Conservation (phyloP, 1,140 invertebrate species). For the Aphis gossypii region DNA sequence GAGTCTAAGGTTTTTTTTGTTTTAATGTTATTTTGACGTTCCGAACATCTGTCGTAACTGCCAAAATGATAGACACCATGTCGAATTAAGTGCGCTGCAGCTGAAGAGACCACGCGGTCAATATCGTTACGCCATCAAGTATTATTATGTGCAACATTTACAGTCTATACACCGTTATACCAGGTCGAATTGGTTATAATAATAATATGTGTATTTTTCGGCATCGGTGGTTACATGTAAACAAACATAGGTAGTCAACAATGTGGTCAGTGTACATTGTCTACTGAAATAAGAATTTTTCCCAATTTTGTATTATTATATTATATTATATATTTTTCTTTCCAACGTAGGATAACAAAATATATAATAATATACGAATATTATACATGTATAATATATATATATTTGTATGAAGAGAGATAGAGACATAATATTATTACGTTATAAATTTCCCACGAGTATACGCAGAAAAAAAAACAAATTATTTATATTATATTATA, state of each 20-base stretch:
- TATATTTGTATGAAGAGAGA: not conserved
- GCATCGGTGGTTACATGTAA: not conserved
- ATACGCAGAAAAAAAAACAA: not conserved
- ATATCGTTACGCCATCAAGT: slow-evolving; percentile 23
- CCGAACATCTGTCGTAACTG: slow-evolving; percentile 16
- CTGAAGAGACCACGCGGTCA: not conserved
- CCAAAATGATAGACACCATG: slow-evolving; percentile 22
- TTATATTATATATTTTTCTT: not conserved
- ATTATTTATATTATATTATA: slow-evolving; percentile 7
- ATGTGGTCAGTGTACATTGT: not conserved
- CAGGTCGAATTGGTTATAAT: not conserved
- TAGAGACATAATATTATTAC: not conserved
- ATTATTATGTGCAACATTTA: slow-evolving; percentile 26
- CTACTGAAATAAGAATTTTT: not conserved
- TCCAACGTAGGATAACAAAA: not conserved
- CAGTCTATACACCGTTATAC: slow-evolving; percentile 16
- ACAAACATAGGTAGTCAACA: not conserved
- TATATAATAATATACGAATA: not conserved
- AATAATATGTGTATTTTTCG: slow-evolving; percentile 2
- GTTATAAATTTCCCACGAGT: slow-evolving; percentile 4
- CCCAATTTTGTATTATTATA: not conserved
- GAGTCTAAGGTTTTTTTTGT: not conserved
- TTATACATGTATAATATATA: not conserved
- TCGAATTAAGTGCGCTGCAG: slow-evolving; percentile 21
- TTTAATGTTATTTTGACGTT: slow-evolving; percentile 30